Base-by-base conservation (phyloP, 35 echinoderm and acorn worm species). In the Diadema setosum region DNA sequence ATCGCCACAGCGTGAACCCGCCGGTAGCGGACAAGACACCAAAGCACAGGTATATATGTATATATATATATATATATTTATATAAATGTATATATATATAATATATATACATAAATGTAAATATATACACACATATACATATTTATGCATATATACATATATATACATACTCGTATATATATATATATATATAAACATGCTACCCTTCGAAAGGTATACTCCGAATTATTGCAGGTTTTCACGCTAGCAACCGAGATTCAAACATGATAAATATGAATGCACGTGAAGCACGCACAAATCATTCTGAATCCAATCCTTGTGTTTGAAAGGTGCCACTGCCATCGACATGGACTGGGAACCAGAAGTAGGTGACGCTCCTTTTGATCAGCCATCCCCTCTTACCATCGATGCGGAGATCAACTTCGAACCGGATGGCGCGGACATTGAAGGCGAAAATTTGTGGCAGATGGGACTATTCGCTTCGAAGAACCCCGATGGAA, bases 401-500 rank as follows among this genome's bases (percentile, higher is more conserved):
- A 24, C 49, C 3, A 87, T 97, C 11, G 61, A 87, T 45, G 91
- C 90, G 4, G 89, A 60, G 0, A 42, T 58, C 9, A n/a, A 42
- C n/a, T 87, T 74, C 7, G 89, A 49, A 24, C 57, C 83, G 43
- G 82, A 29, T 39, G 87, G 88, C 78, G 56, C 88, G 29, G 90
- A 97, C 40, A 41, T 97, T 25, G 58, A 65, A 2, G 94, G 94
- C 12, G 81, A 81, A 5, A 83, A 87, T 31, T 87, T 97, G 8
- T 97, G 91, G 90, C 91, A 93, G 70, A 27, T 97, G 1, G 84
- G 83, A 15, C 69, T 97, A 17, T 97, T 85, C 50, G 91, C 86
- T 11, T 88, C 86, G 26, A 84, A 76, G 44, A 84, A 90, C 65
- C 45, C 58, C 34, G 91, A 93, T 46, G 94, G 94, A 20, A 37